Conservation (phyloP, 2,113 vertebrate genomes). For the Cynoglossus semilaevis region DNA sequence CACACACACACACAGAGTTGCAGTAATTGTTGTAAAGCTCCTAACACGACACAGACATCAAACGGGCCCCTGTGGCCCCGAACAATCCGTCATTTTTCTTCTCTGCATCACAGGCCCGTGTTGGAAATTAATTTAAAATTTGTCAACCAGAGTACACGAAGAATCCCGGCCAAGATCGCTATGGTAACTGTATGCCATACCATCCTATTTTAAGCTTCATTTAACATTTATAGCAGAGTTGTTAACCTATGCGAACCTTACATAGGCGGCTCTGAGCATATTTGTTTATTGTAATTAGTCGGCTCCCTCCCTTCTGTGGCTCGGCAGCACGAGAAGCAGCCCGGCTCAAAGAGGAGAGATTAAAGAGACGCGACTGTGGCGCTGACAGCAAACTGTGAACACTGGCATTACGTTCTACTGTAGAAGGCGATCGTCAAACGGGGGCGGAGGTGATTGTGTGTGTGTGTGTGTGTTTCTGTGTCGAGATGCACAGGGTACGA, state of each 20-base stretch:
- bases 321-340: slow-evolving; percentile 35
- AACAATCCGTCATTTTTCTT: slow-evolving; percentile 54
- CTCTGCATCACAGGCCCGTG: slow-evolving; percentile 37
- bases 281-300: slow-evolving; percentile 76
- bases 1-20: slow-evolving; percentile 26
- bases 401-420: slow-evolving; percentile 54
- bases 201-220: slow-evolving; percentile 77
- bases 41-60: slow-evolving; percentile 47
- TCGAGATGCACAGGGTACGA: slow-evolving; percentile 5
- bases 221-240: slow-evolving; percentile 75
- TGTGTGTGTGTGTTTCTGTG: slow-evolving; percentile 4
- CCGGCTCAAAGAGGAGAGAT: slow-evolving; percentile 53
- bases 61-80: slow-evolving; percentile 34
- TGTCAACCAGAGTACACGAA: slow-evolving; percentile 70
- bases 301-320: slow-evolving; percentile 35
- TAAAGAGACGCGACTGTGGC: slow-evolving; percentile 55
- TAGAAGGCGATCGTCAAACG: slow-evolving; percentile 22
- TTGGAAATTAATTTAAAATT: slow-evolving; percentile 69
- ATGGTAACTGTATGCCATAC: slow-evolving; percentile 75
- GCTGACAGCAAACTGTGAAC: slow-evolving; percentile 50
- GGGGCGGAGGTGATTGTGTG: slow-evolving; percentile 33
- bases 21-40: slow-evolving; percentile 25
- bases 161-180: slow-evolving; percentile 64
- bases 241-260: slow-evolving; percentile 75
- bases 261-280: slow-evolving; percentile 67